phyloP scores from a whole-genome alignment of 2,888 invertebrate species.

The Cinara cedri region DNA sequence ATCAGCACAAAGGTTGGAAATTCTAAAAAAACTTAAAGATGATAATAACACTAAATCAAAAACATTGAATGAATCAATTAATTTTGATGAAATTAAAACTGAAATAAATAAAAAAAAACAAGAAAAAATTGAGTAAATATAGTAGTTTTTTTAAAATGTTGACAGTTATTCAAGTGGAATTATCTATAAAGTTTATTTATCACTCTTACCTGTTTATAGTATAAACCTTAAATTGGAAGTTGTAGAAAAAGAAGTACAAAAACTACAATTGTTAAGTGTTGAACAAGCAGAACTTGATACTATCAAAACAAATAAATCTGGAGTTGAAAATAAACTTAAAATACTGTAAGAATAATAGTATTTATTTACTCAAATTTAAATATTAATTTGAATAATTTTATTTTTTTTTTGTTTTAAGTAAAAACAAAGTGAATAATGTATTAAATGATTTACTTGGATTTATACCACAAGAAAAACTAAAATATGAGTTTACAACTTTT shows the following conservation, averaged over 20 bases:
- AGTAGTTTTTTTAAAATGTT: not conserved
- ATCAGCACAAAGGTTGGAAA: constrained; percentile 66
- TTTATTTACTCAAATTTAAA: not conserved
- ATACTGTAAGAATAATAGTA: constrained; percentile 60
- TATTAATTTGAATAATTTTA: too few relatives aligned
- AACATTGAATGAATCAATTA: constrained; percentile 62
- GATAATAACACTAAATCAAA: constrained; percentile 66
- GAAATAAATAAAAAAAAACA: constrained; percentile 69
- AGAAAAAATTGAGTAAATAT: constrained; percentile 65
- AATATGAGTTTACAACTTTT: constrained; percentile 65
- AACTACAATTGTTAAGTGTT: constrained; percentile 69
- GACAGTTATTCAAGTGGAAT: not conserved
- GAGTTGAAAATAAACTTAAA: constrained; percentile 67
- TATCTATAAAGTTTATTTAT: not conserved
- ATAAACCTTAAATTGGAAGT: constrained; percentile 69
- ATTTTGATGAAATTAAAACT: constrained; percentile 68
- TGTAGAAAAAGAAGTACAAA: constrained; percentile 70
- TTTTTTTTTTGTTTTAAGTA: constrained; percentile 60
- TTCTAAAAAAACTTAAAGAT: constrained; percentile 66
- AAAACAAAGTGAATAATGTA: constrained; percentile 72
- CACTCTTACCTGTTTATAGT: constrained; percentile 56
- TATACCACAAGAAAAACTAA: constrained; percentile 71
- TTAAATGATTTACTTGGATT: constrained; percentile 71
- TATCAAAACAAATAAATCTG: constrained; percentile 64
- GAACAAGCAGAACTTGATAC: constrained; percentile 71